A percentile compares a stretch with the other conserved stretches of the same genome.
Conservation (phyloP, 2,888 invertebrate genomes). For the Phymatocera aterrima region DNA sequence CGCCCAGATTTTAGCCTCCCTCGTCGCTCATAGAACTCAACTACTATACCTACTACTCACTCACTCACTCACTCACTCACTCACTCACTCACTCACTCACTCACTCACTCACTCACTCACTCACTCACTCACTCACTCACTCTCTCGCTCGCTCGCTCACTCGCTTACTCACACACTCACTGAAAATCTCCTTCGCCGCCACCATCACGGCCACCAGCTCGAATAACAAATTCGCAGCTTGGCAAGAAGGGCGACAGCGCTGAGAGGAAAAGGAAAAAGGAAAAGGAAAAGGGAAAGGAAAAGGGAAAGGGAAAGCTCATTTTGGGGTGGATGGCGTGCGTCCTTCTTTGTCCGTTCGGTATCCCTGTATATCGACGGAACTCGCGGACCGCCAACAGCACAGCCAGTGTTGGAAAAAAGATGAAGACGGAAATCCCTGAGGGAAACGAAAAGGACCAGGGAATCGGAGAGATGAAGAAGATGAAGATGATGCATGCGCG, state of each 20-base stretch:
- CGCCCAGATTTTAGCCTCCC: neutral
- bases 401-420: slow-evolving; percentile 11
- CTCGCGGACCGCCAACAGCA: neutral
- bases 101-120: no score
- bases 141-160: no score
- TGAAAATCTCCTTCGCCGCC: slow-evolving; percentile 12
- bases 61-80: no score
- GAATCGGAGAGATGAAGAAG: slow-evolving; percentile 46
- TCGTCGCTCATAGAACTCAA: slow-evolving; percentile 3
- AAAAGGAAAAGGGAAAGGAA: no score
- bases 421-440: slow-evolving; percentile 11
- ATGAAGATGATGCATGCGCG: slow-evolving; percentile 50
- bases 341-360: slow-evolving; percentile 34
- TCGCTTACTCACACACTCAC: neutral
- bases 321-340: slow-evolving; percentile 4
- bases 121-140: no score
- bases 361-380: slow-evolving; percentile 17
- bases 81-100: no score
- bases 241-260: neutral
- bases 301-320: neutral
- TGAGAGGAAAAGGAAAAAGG: neutral
- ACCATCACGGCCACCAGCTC: slow-evolving; percentile 10
- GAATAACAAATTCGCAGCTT: slow-evolving; percentile 39
- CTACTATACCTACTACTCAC: neutral
- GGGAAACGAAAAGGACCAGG: neutral